Base-by-base conservation (phyloP, 2,113 vertebrate genomes). In the Camelus bactrianus region DNA sequence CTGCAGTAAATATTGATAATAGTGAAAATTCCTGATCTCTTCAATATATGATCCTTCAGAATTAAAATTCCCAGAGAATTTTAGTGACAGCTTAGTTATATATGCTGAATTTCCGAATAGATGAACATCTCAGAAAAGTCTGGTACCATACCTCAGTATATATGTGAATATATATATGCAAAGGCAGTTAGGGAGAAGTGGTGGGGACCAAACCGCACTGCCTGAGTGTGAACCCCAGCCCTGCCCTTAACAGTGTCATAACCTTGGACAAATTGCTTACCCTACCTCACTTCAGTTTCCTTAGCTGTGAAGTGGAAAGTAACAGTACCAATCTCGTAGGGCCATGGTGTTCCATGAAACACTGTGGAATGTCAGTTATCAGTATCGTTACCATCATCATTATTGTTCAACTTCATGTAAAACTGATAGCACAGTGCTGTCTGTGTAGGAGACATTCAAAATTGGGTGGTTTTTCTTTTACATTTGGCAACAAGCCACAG, bases 1-100 rank as follows among this genome's bases (percentile, higher is more conserved):
- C 80, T 86, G 92, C 12, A 67, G n/a, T 85, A 67, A 93, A 81
- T 93, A 48, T 60, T 90, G 77, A 83, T 92, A 54, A 54, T 82
- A 48, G 58, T 91, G 80, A 86, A 87, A 93, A 46, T 56, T 32
- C 14, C 19, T 30, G 8, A 67, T 77, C 13, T 95, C n/a, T 79
- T 72, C 91, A 82, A 69, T 42, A 48, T 30, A 85, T 12, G 8
- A 72, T 77, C 35, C 42, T 92, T 93, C 28, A 73, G 52, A 73
- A 77, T 72, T 91, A 70, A 58, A 95, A 56, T 70, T 72, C 17
- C 46, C 12, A 35, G 38, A 65, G 73, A 85, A 77, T 93, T 87
- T 89, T 92, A 83, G 46, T 73, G 48, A 75, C n/a, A 42, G 17
- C 6, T 64, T 50, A 38, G 22, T 65, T 91, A 12, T 75, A 26